A percentile compares a stretch with the other conserved stretches of the same genome.
Conservation (phyloP, 2,888 invertebrate genomes). For the Agrilus mali region DNA sequence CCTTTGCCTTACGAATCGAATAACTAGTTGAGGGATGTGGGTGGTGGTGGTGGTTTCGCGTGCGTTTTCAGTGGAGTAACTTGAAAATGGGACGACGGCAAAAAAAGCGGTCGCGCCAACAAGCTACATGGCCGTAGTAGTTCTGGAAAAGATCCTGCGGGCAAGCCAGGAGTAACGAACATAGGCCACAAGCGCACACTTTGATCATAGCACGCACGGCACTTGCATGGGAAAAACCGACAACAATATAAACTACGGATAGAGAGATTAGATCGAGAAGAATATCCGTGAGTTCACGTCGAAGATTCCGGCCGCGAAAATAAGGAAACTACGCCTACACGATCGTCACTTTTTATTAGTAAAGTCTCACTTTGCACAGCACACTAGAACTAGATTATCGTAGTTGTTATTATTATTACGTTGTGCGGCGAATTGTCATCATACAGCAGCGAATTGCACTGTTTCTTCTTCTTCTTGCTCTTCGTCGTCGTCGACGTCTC, state of each 20-base stretch:
- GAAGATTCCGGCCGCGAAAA: slow-evolving; percentile 24
- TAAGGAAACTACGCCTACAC: slow-evolving; percentile 30
- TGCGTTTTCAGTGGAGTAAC: too few relatives aligned
- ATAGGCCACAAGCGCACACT: slow-evolving; percentile 12
- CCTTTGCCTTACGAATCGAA: too few relatives aligned
- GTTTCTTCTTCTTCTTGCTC: slow-evolving; percentile 2
- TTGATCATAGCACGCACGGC: slow-evolving; percentile 17
- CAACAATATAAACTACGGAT: not conserved
- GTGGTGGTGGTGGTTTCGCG: too few relatives aligned
- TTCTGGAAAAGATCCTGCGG: slow-evolving; percentile 12
- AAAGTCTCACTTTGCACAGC: slow-evolving; percentile 21
- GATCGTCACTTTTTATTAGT: slow-evolving; percentile 22
- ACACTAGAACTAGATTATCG: slow-evolving; percentile 14
- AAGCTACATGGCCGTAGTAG: slow-evolving; percentile 11
- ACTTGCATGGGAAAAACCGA: slow-evolving; percentile 10
- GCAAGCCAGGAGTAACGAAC: not conserved
- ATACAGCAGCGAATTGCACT: slow-evolving; percentile 8
- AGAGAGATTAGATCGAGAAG: not conserved
- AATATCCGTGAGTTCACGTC: slow-evolving; percentile 5
- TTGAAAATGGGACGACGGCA: too few relatives aligned
- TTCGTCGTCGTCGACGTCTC: slow-evolving; percentile 14
- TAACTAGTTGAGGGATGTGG: too few relatives aligned
- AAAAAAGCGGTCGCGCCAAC: too few relatives aligned
- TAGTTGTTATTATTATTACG: not conserved
- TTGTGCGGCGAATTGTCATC: slow-evolving; percentile 3